These are phyloP conservation scores for Candoia aspera DNA, from an alignment of 2,113 vertebrate species.

Conservation along the genomic window DNA sequence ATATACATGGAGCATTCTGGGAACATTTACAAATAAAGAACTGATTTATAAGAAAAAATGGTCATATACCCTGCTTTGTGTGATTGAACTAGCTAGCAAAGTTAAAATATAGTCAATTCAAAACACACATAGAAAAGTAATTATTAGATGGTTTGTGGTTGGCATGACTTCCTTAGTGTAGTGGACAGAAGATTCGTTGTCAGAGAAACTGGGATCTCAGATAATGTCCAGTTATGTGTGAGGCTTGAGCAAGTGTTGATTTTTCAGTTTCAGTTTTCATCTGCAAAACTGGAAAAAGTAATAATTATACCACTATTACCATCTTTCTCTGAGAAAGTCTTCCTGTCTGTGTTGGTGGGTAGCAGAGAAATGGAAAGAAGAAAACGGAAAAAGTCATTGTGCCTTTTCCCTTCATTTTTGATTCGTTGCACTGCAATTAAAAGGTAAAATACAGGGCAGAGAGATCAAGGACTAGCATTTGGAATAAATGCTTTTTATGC, in stretches of 20 bases:
- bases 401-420: not conserved
- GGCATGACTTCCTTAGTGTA: not conserved
- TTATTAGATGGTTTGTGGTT: not conserved
- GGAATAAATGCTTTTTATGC: not conserved
- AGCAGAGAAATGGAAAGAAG: not conserved
- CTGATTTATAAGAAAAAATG: constrained; percentile 48
- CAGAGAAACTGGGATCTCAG: not conserved
- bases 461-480: not conserved
- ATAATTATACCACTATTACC: not conserved
- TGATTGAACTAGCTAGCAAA: constrained; percentile 32
- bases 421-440: accelerated
- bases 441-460: not conserved
- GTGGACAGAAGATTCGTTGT: not conserved
- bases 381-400: not conserved
- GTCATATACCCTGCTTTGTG: not conserved
- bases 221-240: not conserved
- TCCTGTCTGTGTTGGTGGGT: accelerated
- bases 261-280: not conserved
- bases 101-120: not conserved
- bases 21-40: constrained; percentile 44
- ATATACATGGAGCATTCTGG: constrained; percentile 41
- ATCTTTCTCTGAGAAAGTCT: not conserved
- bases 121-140: constrained; percentile 28
- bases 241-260: not conserved
- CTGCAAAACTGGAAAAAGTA: constrained; percentile 2